phyloP scores from a whole-genome alignment of 2,113 vertebrate species.

The Entelurus aequoreus region DNA sequence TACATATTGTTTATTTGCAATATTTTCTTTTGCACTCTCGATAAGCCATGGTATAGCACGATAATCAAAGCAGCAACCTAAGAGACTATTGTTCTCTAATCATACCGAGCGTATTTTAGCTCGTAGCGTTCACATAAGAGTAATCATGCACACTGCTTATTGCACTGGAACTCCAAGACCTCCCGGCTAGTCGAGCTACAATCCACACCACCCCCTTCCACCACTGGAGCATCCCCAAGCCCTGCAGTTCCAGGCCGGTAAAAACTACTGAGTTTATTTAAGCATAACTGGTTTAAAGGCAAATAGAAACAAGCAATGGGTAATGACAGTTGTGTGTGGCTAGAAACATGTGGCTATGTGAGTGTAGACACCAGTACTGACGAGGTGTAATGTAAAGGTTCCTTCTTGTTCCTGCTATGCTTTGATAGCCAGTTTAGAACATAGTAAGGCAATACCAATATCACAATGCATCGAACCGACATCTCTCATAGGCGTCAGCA shows the following conservation, averaged over 20 bases:
- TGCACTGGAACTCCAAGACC: slow-evolving; percentile 34
- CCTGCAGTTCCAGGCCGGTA: slow-evolving; percentile 48
- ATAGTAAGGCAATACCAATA: too few relatives aligned
- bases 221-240: slow-evolving; percentile 28
- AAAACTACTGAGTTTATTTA: slow-evolving; percentile 63
- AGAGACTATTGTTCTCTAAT: slow-evolving; percentile 31
- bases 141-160: slow-evolving; percentile 32
- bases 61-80: slow-evolving; percentile 25
- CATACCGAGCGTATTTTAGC: background rate
- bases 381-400: background rate
- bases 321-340: slow-evolving; percentile 55
- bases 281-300: slow-evolving; percentile 70
- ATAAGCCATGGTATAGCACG: background rate
- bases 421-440: too few relatives aligned
- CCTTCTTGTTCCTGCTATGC: background rate
- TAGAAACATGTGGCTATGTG: slow-evolving; percentile 18
- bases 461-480: too few relatives aligned
- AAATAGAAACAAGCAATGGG: slow-evolving; percentile 66
- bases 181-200: slow-evolving; percentile 22
- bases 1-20: too few relatives aligned
- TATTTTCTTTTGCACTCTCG: background rate
- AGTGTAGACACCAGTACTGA: too few relatives aligned
- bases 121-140: slow-evolving; percentile 9
- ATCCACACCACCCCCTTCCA: slow-evolving; percentile 4
- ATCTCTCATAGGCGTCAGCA: too few relatives aligned